These are phyloP conservation scores for Incurvaria masculella DNA, from an alignment of 2,888 invertebrate species.

Conservation along the genomic window DNA sequence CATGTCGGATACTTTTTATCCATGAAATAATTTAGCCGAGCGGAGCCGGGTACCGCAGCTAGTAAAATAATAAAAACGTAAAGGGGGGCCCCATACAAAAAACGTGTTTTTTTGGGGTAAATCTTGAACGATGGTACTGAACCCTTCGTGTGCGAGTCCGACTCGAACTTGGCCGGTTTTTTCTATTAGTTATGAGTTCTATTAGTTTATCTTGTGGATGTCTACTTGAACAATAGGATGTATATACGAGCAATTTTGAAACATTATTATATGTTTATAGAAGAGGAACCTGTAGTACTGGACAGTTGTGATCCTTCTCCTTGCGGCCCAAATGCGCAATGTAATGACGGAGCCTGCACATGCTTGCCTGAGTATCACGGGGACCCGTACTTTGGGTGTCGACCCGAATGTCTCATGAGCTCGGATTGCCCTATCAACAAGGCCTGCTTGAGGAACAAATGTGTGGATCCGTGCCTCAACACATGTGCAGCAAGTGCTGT, in stretches of 20 bases:
- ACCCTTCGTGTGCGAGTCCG: too few relatives aligned
- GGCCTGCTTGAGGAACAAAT: slow-evolving; percentile 71
- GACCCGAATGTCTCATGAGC: slow-evolving; percentile 78
- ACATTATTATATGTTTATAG: slow-evolving; percentile 16
- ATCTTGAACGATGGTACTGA: too few relatives aligned
- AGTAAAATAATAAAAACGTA: background rate
- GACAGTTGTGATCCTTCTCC: slow-evolving; percentile 66
- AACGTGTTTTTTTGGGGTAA: too few relatives aligned
- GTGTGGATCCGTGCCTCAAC: slow-evolving; percentile 72
- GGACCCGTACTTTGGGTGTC: slow-evolving; percentile 73
- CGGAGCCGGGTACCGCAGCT: too few relatives aligned
- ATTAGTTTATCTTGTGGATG: background rate
- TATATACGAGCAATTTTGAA: background rate
- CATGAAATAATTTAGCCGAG: too few relatives aligned
- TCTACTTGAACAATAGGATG: slow-evolving; percentile 3
- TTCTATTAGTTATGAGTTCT: too few relatives aligned
- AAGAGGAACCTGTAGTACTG: slow-evolving; percentile 21
- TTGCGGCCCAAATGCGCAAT: slow-evolving; percentile 70
- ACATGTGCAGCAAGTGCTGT: slow-evolving; percentile 73
- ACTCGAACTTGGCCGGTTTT: too few relatives aligned
- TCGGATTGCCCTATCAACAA: slow-evolving; percentile 67
- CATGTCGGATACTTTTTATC: too few relatives aligned
- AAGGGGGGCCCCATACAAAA: too few relatives aligned
- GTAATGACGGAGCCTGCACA: slow-evolving; percentile 64
- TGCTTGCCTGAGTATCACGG: slow-evolving; percentile 74